A percentile compares a stretch with the other conserved stretches of the same genome.
phyloP scores from a whole-genome alignment of 2,113 vertebrate genomes.

The Ciconia maguari region DNA sequence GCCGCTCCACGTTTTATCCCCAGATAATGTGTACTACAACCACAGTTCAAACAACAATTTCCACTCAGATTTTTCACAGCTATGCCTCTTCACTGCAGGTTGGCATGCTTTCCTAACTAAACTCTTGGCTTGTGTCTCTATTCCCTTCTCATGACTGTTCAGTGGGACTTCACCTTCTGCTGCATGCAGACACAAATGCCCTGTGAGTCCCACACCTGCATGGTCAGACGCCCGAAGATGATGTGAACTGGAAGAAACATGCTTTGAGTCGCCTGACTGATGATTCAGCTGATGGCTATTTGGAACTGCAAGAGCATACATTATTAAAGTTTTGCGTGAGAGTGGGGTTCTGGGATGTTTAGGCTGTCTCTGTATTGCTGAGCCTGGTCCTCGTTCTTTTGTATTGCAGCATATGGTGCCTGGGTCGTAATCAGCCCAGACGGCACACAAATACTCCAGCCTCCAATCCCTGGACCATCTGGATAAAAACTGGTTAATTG shows the following conservation, averaged over 20 bases:
- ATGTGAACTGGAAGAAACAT: not conserved
- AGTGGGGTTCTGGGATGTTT: not conserved
- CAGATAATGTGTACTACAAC: not conserved
- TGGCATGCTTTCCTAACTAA: not conserved
- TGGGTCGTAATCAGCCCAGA: not conserved
- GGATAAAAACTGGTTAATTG: conserved; percentile 55
- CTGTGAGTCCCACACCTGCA: not conserved
- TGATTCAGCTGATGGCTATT: not conserved
- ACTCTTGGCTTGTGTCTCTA: not conserved
- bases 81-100: not conserved
- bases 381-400: not conserved
- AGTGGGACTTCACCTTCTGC: not conserved
- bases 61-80: not conserved
- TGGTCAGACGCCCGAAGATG: not conserved
- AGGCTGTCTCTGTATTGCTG: not conserved
- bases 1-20: not conserved
- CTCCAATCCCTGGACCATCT: conserved; percentile 38
- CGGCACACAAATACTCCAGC: not conserved
- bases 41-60: not conserved
- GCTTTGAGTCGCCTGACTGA: not conserved
- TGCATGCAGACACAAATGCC: rapidly evolving
- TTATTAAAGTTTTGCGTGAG: not conserved
- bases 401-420: not conserved
- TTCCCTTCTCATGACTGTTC: not conserved
- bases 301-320: not conserved